Evolutionary conservation across 2,797 vertebrate species (phyloP).

Genomic region (Zalophus californianus): DNA sequence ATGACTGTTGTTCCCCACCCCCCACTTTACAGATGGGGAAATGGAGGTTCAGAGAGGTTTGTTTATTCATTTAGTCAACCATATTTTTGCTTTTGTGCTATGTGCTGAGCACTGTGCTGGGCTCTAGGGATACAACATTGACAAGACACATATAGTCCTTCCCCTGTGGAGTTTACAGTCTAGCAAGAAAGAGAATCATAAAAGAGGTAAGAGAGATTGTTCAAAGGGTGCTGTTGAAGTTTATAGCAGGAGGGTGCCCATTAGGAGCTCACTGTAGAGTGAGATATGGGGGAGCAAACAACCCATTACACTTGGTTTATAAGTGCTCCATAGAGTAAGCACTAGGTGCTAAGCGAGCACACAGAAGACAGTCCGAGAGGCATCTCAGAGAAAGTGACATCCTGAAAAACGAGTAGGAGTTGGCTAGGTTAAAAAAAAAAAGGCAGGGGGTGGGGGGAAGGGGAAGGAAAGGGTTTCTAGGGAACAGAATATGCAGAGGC

Average conservation of each 20-base stretch:
- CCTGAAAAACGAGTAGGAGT: neutral
- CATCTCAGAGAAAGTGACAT: neutral
- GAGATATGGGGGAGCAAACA: neutral
- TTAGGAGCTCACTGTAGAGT: neutral
- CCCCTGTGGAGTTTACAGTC: neutral
- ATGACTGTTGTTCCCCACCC: neutral
- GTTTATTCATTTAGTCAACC: neutral
- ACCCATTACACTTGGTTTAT: neutral
- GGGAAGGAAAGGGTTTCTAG: neutral
- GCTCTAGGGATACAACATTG: neutral
- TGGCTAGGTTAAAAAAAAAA: neutral
- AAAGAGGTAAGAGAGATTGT: neutral
- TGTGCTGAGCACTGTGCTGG: neutral
- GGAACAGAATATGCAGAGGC: neutral
- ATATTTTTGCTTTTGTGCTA: neutral
- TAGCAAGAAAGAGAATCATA: neutral
- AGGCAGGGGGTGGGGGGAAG: fast-evolving
- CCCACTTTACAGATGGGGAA: neutral
- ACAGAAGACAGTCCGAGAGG: neutral
- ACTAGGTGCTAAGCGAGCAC: neutral
- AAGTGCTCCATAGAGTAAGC: neutral
- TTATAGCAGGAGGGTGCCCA: neutral
- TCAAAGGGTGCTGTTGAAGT: neutral
- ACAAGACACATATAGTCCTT: neutral
- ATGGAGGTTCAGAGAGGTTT: neutral